A percentile compares a stretch with the other conserved stretches of the same genome.
Evolutionary conservation across 2,113 vertebrate genomes (phyloP).

Genomic region (Calyptomena viridis): DNA sequence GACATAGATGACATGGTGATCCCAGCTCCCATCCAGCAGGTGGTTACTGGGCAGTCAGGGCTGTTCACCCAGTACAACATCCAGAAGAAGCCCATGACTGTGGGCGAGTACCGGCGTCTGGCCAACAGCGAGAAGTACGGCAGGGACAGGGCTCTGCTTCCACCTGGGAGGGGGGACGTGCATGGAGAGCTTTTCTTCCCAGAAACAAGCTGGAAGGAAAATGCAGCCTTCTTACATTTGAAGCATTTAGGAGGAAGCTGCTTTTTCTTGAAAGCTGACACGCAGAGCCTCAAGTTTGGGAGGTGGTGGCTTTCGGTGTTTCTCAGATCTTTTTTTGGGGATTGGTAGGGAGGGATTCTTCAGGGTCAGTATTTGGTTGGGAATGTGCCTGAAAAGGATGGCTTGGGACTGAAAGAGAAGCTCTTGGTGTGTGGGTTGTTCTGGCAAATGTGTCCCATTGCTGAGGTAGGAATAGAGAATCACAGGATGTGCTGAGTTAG

Average conservation of each 20-base stretch:
- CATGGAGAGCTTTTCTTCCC: background rate
- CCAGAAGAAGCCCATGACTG: constrained; percentile 84
- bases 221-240: background rate
- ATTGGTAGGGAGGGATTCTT: background rate
- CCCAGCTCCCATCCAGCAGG: constrained; percentile 83
- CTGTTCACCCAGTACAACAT: constrained; percentile 85
- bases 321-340: background rate
- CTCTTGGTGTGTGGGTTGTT: background rate
- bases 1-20: constrained; percentile 83
- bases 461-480: background rate
- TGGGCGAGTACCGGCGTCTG: constrained; percentile 80
- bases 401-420: background rate
- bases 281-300: background rate
- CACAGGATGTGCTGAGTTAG: too few species aligned
- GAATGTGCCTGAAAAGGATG: background rate
- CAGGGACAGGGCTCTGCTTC: background rate
- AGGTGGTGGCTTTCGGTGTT: background rate
- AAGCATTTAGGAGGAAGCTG: background rate
- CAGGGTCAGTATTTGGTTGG: background rate
- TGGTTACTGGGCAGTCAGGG: constrained; percentile 82
- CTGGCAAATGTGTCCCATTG: background rate
- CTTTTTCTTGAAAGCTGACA: background rate
- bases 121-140: constrained; percentile 83
- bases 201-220: background rate
- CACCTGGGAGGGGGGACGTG: rapidly evolving